These are phyloP conservation scores for Hypsopygia costalis DNA, from an alignment of 2,888 invertebrate genomes.

Conservation along the genomic window DNA sequence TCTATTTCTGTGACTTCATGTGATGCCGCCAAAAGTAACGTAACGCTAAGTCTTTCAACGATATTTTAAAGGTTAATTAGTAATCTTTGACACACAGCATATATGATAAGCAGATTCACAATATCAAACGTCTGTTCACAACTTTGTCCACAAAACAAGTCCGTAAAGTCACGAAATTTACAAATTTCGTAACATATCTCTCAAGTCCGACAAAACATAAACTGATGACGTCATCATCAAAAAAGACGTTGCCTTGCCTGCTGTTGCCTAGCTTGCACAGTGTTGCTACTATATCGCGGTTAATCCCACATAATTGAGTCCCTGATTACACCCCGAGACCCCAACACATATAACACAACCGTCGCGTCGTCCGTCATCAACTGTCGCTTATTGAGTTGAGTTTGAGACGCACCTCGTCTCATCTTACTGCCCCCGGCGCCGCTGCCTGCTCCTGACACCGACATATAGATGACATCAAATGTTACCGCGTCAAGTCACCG, in stretches of 20 bases:
- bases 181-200: constrained; percentile 53
- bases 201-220: constrained; percentile 58
- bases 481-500: too few relatives aligned
- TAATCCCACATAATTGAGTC: too few relatives aligned
- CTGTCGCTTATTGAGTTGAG: too few relatives aligned
- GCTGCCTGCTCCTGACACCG: too few relatives aligned
- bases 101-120: constrained; percentile 1
- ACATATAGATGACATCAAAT: too few relatives aligned
- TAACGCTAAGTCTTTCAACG: constrained; percentile 32
- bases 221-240: constrained; percentile 66
- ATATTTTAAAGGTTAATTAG: not conserved
- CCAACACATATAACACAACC: too few relatives aligned
- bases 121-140: constrained; percentile 29
- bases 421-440: too few relatives aligned
- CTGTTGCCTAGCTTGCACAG: constrained; percentile 11
- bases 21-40: constrained; percentile 75
- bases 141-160: constrained; percentile 35
- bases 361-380: too few relatives aligned
- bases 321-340: too few relatives aligned
- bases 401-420: too few relatives aligned
- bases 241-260: constrained; percentile 36
- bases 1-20: constrained; percentile 74
- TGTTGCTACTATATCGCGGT: too few relatives aligned
- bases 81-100: not conserved
- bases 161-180: constrained; percentile 37